Evolutionary conservation across 2,888 invertebrate species (phyloP), one percentile per base, ranked within the genome.

Genomic region (Blomia tropicalis): DNA sequence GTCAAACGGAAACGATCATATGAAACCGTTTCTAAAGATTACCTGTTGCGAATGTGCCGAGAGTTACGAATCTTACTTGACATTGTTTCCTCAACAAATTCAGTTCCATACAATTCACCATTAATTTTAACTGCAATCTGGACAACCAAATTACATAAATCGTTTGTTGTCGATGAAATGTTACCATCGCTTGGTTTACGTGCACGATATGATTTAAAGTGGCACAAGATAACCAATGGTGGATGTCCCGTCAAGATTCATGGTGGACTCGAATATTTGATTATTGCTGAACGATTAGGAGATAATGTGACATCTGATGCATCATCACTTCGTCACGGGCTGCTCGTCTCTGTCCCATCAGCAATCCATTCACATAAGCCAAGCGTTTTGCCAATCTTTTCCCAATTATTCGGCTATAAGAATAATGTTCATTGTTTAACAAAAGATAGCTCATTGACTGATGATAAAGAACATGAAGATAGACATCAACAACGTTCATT

Each of bases 281-380:
- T 64, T 2, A 32, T 64, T 2, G 61, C 56, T 4, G 41, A 31
- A 19, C 17, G 30, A 23, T 31, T 7, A 19, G 17, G 27, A 30
- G 7, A 7, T 7, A 47, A 7, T n/a, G 36, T 17, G 7, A 29
- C 7, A 30, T 25, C 59, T 31, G 14, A 22, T 4, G 36, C 30
- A 0, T 19, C 22, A 41, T 7, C 53, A 17, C 41, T 30, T 31
- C 1, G 1, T 25, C 30, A 64, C 4, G 80, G 80, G 71, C 70
- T 88, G 51, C 72, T 93, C 61, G 74, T 87, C 22, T 90, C 90
- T 73, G 78, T 90, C 25, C 93, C 95, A 0, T 91, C 91, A 75
- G 83, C 86, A 19, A 78, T 93, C 64, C 93, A 95, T 75, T 95
- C 95, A 0, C 90, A 92, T 73, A 96, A 96, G 75, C 93, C 93